Percentiles rank a stretch among this genome's conserved stretches.
phyloP scores from a whole-genome alignment of 2,113 vertebrate genomes.

The Strix uralensis region DNA sequence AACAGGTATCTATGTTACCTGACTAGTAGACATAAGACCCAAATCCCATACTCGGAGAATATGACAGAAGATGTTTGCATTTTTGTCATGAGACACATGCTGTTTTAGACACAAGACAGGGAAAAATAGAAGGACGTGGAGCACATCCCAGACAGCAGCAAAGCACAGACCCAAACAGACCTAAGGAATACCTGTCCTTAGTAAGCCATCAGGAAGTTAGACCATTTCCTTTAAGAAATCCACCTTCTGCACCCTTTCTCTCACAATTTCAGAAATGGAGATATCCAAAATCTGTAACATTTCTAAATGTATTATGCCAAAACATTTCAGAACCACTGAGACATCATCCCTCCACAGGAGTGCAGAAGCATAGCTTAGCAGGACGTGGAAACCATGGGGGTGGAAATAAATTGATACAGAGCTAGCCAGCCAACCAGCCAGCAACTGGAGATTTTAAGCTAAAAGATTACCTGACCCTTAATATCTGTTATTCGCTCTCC shows the following conservation, averaged over 20 bases:
- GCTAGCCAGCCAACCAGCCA: not conserved
- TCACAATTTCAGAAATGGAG: not conserved
- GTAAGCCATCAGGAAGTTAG: not conserved
- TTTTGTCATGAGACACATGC: not conserved
- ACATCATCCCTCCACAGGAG: not conserved
- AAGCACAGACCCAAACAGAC: not conserved
- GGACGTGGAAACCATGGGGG: rapidly evolving
- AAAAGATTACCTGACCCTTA: not conserved
- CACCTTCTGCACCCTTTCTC: not conserved
- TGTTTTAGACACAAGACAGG: not conserved
- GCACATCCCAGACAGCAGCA: not conserved
- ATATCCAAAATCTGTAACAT: not conserved
- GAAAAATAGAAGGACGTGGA: not conserved
- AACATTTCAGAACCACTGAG: not conserved
- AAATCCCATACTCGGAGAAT: not conserved
- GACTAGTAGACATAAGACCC: not conserved
- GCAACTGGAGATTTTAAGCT: not conserved
- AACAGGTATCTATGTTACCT: not conserved
- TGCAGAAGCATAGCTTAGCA: not conserved
- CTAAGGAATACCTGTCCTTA: not conserved
- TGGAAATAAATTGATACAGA: not conserved
- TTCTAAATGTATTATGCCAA: not conserved
- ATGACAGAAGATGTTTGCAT: not conserved
- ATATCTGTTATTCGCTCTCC: not conserved
- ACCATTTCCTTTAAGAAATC: not conserved